Evolutionary conservation across 2,113 vertebrate species (phyloP), one percentile per base, ranked within the genome.

Genomic region (Poeciliopsis retropinna): DNA sequence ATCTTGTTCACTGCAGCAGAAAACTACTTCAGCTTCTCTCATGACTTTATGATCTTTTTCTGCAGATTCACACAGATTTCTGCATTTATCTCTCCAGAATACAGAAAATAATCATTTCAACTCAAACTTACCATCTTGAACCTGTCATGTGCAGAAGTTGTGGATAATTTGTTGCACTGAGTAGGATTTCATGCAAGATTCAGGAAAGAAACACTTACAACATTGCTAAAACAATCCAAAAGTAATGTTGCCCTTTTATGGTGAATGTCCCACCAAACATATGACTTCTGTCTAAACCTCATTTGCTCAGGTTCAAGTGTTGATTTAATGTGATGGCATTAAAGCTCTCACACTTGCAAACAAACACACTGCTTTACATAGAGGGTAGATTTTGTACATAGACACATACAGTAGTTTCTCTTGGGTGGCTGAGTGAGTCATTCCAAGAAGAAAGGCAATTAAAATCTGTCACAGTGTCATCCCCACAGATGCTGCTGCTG

Each of bases 391-490:
- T 75, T 72, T 72, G 39, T 72, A 37, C 64, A 66, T 63, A 65
- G 34, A 34, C 22, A 9, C 47, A n/a, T 51, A 64, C 25, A 64
- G 57, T 64, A 30, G 29, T 39, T 73, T 63, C 51, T 64, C 27
- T 25, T 29, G 60, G 66, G 29, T 41, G 69, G 60, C 30, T 32
- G 64, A 63, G 11, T 70, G 65, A 73, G 75, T 83, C 81, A 79
- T 37, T 30, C 28, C 15, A 37, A 66, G 61, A 64, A 60, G 69
- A 67, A 67, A 79, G 51, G 73, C 75, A 79, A 81, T 88, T 83
- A 83, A 78, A 82, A 71, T 71, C 41, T 79, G 77, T 70, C 71
- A 67, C 67, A 70, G 80, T 63, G 76, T 81, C 67, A 72, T 82
- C 76, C 66, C 67, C 5, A 4, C 70, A 80, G 68, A 79, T 69